A percentile compares a stretch with the other conserved stretches of the same genome.
Conservation (phyloP, 2,797 vertebrate species). For the Pseudochirops cupreus region DNA sequence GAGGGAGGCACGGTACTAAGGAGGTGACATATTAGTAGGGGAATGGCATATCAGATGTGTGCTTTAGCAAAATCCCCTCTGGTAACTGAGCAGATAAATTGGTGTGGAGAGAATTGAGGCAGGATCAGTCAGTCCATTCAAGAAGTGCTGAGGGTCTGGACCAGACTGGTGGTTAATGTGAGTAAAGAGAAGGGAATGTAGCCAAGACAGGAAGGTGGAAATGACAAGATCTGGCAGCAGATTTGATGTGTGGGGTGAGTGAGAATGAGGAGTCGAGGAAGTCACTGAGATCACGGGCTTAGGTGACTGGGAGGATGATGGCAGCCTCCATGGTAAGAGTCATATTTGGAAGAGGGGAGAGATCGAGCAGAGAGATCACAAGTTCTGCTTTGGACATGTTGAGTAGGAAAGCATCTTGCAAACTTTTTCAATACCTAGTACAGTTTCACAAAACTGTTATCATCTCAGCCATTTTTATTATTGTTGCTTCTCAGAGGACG, state of each 20-base stretch:
- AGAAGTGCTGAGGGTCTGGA: not conserved
- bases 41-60: not conserved
- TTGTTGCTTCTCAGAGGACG: not conserved
- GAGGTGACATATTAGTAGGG: not conserved
- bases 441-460: not conserved
- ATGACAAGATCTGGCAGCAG: not conserved
- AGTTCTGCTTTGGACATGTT: not conserved
- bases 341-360: not conserved
- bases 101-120: not conserved
- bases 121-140: not conserved
- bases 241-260: not conserved
- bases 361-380: not conserved
- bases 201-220: not conserved
- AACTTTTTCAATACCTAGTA: not conserved
- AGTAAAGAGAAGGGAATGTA: no score
- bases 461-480: not conserved
- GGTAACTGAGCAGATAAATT: not conserved
- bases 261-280: not conserved
- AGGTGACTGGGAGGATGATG: not conserved
- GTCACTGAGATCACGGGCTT: not conserved
- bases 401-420: not conserved
- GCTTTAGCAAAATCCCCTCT: not conserved
- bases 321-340: not conserved
- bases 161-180: not conserved
- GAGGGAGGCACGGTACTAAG: not conserved